Base-by-base conservation (phyloP, 2,888 invertebrate species). In the Frankliniella intonsa region DNA sequence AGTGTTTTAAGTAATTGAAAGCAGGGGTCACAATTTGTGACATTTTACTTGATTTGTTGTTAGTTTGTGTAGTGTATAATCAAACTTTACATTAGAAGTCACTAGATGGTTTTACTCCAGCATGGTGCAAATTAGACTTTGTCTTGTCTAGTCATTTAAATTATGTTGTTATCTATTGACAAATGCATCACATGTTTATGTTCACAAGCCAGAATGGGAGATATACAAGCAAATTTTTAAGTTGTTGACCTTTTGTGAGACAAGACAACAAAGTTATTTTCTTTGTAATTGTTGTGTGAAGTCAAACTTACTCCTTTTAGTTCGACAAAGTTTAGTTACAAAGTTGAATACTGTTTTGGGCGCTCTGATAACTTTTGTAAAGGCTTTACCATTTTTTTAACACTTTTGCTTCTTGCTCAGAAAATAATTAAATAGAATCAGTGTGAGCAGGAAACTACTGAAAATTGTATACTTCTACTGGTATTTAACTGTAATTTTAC, bases 91-190 rank as follows among this genome's bases (percentile, higher is more conserved):
- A 19, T 55, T 55, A 55, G 55, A 11, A 19, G 55, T 38, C 38
- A 10, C 17, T 55, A 55, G 55, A 19, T 14, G 5, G 19, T 12
- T 10, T 76, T 25, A 12, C 10, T 22, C 11, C 69, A 12, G 22
- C 10, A 25, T 22, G 25, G 69, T 76, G 22, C 25, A 55, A 25
- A 22, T 10, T 76, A 76, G 69, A 76, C n/a, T 76, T 76, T 76
- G 69, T 5, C 38, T 22, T 76, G 25, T 76, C 69, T 76, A 76
- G 69, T 76, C 69, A 76, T 76, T n/a, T n/a, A 12, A 76, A 76
- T 11, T 76, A 76, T 22, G 22, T 5, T 22, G 22, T 5, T 55
- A 55, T 38, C 5, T 38, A 38, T 38, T 38, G 38, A 38, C 38
- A 38, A 38, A 38, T 38, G 38, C 38, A 38, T 38, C 38, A 3